Evolutionary conservation across 2,113 vertebrate genomes (phyloP).

Genomic region (Nycticorax nycticorax): DNA sequence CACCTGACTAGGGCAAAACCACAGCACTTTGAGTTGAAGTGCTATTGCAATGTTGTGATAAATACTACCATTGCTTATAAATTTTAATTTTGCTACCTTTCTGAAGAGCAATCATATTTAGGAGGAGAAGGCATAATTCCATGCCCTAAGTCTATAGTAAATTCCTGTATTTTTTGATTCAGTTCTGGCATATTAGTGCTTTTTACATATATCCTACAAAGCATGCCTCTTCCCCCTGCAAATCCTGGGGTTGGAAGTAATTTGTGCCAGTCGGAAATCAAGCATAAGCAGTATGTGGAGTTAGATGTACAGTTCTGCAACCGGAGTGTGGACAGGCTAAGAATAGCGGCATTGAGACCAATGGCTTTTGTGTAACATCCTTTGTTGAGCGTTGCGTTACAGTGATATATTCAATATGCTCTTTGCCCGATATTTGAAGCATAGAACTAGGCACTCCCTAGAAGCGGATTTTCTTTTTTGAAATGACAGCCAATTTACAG

Average conservation of each 20-base stretch:
- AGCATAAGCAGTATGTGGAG: neutral
- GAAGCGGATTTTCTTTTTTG: slow-evolving; percentile 53
- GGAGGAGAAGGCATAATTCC: neutral
- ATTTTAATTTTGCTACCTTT: neutral
- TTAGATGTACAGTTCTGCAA: neutral
- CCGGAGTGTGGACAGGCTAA: neutral
- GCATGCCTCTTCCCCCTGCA: no score
- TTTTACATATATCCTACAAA: neutral
- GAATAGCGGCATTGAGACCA: neutral
- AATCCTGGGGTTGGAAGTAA: neutral
- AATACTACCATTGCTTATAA: neutral
- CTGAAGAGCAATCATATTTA: neutral
- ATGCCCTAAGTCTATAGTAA: neutral
- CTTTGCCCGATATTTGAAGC: neutral
- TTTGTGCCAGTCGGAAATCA: neutral
- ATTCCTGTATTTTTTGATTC: neutral
- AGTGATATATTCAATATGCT: slow-evolving; percentile 9
- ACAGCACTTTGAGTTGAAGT: neutral
- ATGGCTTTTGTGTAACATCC: neutral
- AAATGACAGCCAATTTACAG: slow-evolving; percentile 65
- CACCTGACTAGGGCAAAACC: neutral
- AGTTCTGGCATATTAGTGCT: neutral
- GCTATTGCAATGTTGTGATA: neutral
- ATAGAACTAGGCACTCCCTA: neutral
- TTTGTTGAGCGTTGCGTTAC: neutral